Conservation (phyloP, 2,797 vertebrate genomes). For the Anguilla obscura region DNA sequence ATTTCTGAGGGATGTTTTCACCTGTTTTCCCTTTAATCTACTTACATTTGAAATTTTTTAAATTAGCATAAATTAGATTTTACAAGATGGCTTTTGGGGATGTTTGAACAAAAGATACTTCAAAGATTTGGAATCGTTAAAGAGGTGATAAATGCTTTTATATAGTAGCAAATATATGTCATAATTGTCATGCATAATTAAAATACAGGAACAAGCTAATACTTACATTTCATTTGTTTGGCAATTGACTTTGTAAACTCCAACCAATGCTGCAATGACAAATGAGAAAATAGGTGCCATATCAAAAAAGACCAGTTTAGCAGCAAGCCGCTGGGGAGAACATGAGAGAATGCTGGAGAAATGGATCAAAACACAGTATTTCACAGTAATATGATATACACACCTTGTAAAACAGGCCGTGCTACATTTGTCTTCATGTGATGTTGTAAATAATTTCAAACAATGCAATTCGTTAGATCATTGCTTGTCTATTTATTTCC, state of each 20-base stretch:
- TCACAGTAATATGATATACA: background rate
- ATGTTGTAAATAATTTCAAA: background rate
- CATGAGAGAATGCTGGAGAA: background rate
- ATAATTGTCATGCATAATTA: background rate
- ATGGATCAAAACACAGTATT: background rate
- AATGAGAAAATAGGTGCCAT: conserved; percentile 30
- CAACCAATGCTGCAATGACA: conserved; percentile 90
- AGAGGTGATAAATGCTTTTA: background rate
- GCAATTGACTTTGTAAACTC: conserved; percentile 93
- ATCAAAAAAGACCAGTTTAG: background rate
- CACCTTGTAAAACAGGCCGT: background rate
- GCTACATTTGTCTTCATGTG: background rate
- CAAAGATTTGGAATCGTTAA: background rate
- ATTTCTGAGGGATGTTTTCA: background rate
- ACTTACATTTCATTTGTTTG: conserved; percentile 98
- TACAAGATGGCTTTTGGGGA: background rate
- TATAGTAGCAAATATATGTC: background rate
- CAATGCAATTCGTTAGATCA: background rate
- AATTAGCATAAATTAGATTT: background rate
- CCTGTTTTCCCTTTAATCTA: background rate
- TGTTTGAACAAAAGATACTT: background rate
- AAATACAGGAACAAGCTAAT: conserved; percentile 11
- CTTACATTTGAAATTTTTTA: background rate
- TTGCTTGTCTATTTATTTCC: background rate
- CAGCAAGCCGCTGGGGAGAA: no score